Evolutionary conservation across 2,113 vertebrate genomes (phyloP).

Genomic region (Rousettus leschenaultii): DNA sequence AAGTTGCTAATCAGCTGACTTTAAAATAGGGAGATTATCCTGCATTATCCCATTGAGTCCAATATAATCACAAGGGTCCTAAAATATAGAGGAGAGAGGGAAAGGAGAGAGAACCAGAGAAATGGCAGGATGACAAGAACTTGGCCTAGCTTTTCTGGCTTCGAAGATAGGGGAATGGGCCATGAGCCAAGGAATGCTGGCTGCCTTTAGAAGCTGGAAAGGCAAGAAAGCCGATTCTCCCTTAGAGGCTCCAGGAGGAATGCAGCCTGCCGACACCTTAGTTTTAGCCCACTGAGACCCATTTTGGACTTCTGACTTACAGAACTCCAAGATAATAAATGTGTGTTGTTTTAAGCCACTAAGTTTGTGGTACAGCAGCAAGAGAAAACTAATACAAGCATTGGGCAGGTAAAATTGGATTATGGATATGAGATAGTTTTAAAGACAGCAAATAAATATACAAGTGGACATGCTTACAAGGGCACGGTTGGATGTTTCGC

Average conservation of each 20-base stretch:
- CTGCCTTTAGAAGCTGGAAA: background rate
- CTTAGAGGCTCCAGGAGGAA: background rate
- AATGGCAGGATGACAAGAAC: background rate
- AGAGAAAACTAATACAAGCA: background rate
- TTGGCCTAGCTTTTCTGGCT: background rate
- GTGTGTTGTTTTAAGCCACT: background rate
- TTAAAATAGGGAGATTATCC: background rate
- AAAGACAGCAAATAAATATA: background rate
- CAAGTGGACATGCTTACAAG: background rate
- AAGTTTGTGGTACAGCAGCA: background rate
- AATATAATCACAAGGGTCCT: background rate
- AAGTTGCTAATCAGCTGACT: background rate
- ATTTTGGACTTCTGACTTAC: background rate
- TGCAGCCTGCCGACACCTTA: background rate
- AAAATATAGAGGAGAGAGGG: background rate
- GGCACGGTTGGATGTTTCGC: background rate
- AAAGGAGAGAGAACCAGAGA: background rate
- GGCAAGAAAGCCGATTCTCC: background rate
- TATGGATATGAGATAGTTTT: background rate
- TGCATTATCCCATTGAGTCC: background rate
- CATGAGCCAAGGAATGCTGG: background rate
- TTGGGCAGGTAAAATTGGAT: background rate
- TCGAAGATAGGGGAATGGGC: background rate
- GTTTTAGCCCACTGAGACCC: background rate
- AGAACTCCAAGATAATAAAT: background rate